A percentile compares a stretch with the other conserved stretches of the same genome.
phyloP scores from a whole-genome alignment of 2,797 vertebrate species.

The Ceyx erithaca region DNA sequence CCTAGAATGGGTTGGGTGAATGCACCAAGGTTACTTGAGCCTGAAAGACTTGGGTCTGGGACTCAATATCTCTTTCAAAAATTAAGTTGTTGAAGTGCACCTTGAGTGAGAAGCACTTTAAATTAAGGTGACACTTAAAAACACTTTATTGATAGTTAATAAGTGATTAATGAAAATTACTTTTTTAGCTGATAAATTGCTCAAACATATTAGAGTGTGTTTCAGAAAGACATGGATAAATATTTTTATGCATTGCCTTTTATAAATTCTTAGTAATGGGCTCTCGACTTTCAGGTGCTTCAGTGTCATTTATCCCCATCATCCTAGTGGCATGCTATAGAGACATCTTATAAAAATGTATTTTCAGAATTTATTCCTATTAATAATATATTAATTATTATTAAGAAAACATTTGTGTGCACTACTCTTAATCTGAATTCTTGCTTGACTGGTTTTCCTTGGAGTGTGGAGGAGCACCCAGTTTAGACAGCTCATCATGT shows the following conservation, averaged over 20 bases:
- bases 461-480: neutral
- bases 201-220: conserved; percentile 34
- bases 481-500: neutral
- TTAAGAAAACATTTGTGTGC: conserved; percentile 70
- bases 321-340: conserved; percentile 13
- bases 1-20: neutral
- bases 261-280: conserved; percentile 69
- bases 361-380: conserved; percentile 66
- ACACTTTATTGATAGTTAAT: conserved; percentile 77
- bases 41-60: neutral
- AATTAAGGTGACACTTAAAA: conserved; percentile 62
- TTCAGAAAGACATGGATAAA: conserved; percentile 70
- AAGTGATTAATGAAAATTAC: conserved; percentile 72
- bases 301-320: conserved; percentile 57
- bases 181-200: conserved; percentile 71
- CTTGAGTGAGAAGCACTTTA: conserved; percentile 54
- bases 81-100: neutral
- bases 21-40: conserved; percentile 44
- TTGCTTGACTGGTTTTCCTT: neutral
- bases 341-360: conserved; percentile 57
- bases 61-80: neutral
- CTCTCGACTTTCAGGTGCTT: conserved; percentile 71
- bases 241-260: conserved; percentile 69
- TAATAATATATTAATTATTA: conserved; percentile 72
- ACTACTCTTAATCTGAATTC: conserved; percentile 39